Conservation (phyloP, 2,888 invertebrate species). For the Pogonocherus hispidulus region DNA sequence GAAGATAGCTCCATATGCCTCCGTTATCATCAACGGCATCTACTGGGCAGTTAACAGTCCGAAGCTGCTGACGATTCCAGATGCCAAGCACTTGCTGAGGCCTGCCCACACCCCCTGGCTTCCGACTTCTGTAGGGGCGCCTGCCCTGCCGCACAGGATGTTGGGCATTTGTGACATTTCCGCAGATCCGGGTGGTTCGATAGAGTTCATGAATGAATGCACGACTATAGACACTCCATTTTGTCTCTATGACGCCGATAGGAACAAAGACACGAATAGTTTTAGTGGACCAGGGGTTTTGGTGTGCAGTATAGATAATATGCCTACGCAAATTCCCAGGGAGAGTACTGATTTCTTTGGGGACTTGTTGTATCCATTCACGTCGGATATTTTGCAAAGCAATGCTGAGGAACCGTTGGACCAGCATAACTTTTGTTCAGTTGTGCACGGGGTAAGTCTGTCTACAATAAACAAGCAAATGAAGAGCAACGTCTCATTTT, state of each 20-base stretch:
- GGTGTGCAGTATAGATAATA: constrained; percentile 99
- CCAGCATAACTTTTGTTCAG: constrained; percentile 81
- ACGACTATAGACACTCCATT: constrained; percentile 99
- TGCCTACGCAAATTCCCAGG: constrained; percentile 98
- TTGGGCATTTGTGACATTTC: constrained; percentile 98
- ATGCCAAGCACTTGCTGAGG: constrained; percentile 93
- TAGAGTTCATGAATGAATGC: constrained; percentile 99
- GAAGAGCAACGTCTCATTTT: too few relatives aligned
- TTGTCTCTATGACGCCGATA: constrained; percentile 98
- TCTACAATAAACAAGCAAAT: too few relatives aligned
- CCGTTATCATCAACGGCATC: constrained; percentile 97
- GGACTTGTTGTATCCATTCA: constrained; percentile 89
- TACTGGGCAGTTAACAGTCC: constrained; percentile 99
- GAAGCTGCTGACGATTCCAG: constrained; percentile 95
- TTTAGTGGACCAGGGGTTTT: constrained; percentile 97
- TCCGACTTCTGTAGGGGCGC: constrained; percentile 89
- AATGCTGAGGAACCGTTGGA: constrained; percentile 85
- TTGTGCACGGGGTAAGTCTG: constrained; percentile 79
- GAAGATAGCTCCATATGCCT: constrained; percentile 97
- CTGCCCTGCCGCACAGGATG: constrained; percentile 90
- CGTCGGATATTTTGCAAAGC: constrained; percentile 86
- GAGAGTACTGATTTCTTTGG: constrained; percentile 99
- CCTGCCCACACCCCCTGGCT: constrained; percentile 95
- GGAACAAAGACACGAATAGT: constrained; percentile 96
- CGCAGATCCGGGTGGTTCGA: constrained; percentile 90